Evolutionary conservation across 2,113 vertebrate genomes (phyloP).

Genomic region (Pterocles orientalis): DNA sequence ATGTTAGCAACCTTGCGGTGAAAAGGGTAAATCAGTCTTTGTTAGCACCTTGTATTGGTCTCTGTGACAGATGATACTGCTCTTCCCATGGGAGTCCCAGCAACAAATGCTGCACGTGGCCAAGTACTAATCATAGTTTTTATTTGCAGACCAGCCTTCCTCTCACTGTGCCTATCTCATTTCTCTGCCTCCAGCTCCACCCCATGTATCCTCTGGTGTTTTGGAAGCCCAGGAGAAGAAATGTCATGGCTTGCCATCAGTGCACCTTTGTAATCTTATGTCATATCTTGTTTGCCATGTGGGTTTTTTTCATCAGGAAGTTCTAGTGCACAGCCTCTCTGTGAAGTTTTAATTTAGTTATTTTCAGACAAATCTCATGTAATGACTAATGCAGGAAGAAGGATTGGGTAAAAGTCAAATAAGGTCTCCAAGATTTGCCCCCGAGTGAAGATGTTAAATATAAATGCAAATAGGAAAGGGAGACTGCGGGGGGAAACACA

Average conservation of each 20-base stretch:
- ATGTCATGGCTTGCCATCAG: not conserved
- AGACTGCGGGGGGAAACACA: not conserved
- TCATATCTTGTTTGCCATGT: not conserved
- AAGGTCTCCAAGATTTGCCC: not conserved
- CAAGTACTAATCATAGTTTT: not conserved
- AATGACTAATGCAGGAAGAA: not conserved
- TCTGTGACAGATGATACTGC: not conserved
- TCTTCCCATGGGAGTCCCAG: not conserved
- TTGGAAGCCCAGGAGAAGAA: not conserved
- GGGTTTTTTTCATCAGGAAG: not conserved
- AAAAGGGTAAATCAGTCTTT: not conserved
- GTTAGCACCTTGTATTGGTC: not conserved
- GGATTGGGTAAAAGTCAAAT: not conserved
- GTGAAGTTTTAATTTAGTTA: not conserved
- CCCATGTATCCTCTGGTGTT: not conserved
- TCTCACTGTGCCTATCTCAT: not conserved
- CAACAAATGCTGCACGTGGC: not conserved
- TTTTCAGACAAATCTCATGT: not conserved
- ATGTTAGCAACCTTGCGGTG: not conserved
- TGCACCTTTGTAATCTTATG: not conserved
- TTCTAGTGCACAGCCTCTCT: not conserved
- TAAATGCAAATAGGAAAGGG: conserved; percentile 25
- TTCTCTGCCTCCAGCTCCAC: not conserved
- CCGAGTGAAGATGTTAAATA: not conserved
- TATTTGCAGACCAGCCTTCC: not conserved